phyloP scores from a whole-genome alignment of 2,888 invertebrate species.

The Blastobasis lacticolella region DNA sequence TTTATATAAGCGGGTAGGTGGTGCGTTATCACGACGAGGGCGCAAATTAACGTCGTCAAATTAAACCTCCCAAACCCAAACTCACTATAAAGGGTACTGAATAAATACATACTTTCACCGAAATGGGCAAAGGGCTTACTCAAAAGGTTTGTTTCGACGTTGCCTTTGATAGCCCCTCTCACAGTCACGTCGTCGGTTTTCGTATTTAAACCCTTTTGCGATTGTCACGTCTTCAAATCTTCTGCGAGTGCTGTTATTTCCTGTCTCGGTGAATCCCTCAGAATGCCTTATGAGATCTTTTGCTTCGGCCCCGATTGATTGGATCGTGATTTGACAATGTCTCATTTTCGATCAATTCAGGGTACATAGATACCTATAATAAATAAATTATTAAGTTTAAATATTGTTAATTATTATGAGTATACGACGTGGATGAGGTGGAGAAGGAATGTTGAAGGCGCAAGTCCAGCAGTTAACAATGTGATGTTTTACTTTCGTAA shows the following conservation, averaged over 20 bases:
- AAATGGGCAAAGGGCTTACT: conserved; percentile 4
- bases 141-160: conserved; percentile 5
- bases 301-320: too few species aligned
- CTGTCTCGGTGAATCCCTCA: too few species aligned
- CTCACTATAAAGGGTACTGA: conserved; percentile 1
- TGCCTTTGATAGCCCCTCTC: conserved; percentile 4
- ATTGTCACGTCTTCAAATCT: conserved; percentile 6
- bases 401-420: too few species aligned
- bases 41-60: neutral
- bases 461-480: too few species aligned
- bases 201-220: conserved; percentile 1
- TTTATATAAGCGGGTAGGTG: neutral
- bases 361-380: too few species aligned
- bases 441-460: too few species aligned
- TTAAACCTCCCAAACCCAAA: conserved; percentile 3
- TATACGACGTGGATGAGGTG: too few species aligned
- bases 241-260: neutral
- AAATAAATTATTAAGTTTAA: too few species aligned
- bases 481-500: too few species aligned
- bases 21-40: conserved; percentile 2
- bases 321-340: too few species aligned
- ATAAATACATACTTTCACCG: neutral
- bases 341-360: too few species aligned
- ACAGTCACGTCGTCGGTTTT: conserved; percentile 3
- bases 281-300: too few species aligned